Conservation (phyloP, 2,113 vertebrate genomes). For the Anguilla japonica region DNA sequence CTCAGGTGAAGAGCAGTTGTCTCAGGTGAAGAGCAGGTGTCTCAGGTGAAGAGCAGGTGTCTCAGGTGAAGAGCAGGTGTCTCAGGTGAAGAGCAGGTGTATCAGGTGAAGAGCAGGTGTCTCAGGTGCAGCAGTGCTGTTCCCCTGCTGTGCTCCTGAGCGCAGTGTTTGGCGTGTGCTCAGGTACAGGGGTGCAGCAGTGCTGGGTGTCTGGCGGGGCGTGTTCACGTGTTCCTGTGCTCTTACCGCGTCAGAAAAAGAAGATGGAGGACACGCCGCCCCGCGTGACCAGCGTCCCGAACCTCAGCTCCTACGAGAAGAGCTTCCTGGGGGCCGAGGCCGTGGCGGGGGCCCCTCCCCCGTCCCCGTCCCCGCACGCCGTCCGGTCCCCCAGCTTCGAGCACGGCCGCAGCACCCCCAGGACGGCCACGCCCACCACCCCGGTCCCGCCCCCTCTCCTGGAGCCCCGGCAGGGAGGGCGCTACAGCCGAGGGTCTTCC, state of each 20-base stretch:
- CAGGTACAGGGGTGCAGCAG: no score
- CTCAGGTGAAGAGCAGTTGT: no score
- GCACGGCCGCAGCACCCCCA: constrained; percentile 61
- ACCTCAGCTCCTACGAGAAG: constrained; percentile 78
- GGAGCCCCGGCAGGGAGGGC: constrained; percentile 64
- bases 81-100: no score
- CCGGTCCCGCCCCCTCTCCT: constrained; percentile 64
- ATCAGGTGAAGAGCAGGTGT: no score
- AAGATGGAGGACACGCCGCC: constrained; percentile 73
- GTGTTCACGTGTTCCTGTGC: background rate
- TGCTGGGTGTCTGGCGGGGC: no score
- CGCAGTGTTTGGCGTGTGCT: no score
- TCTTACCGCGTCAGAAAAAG: constrained; percentile 76
- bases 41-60: no score
- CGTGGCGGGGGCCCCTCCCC: constrained; percentile 60
- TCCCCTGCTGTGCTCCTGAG: no score
- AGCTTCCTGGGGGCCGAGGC: constrained; percentile 73
- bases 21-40: no score
- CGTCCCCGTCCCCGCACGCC: constrained; percentile 64
- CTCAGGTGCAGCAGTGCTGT: no score
- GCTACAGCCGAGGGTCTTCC: constrained; percentile 62
- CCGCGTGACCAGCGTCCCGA: constrained; percentile 80
- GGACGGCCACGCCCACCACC: constrained; percentile 60
- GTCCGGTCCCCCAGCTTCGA: constrained; percentile 77
- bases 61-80: no score